Evolutionary conservation across 2,113 vertebrate species (phyloP).

Genomic region (Dipodomys stephensi): DNA sequence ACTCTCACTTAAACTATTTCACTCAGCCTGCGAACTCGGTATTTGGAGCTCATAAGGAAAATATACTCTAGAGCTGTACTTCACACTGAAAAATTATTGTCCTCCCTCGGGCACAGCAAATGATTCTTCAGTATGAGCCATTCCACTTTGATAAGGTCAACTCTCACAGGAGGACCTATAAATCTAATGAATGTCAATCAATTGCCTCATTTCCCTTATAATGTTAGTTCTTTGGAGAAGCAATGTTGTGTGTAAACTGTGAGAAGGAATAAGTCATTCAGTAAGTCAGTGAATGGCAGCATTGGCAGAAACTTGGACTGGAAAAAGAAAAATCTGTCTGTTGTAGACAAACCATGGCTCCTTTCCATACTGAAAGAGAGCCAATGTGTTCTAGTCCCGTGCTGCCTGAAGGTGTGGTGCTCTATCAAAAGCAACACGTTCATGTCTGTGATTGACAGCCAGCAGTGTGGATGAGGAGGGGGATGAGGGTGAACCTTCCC

Average conservation of each 20-base stretch:
- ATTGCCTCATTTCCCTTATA: slow-evolving; percentile 1
- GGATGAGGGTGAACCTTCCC: neutral
- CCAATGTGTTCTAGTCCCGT: neutral
- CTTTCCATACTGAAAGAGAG: neutral
- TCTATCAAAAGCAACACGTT: neutral
- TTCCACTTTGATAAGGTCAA: neutral
- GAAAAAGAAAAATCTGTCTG: neutral
- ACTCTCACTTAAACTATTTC: neutral
- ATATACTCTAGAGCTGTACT: neutral
- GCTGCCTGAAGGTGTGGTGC: neutral
- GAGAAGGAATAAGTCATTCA: neutral
- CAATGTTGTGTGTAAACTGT: slow-evolving; percentile 24
- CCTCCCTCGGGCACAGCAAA: neutral
- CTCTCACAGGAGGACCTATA: neutral
- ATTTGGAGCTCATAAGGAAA: neutral
- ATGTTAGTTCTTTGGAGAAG: slow-evolving; percentile 23
- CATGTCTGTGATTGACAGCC: neutral
- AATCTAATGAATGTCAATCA: neutral
- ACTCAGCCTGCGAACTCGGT: neutral
- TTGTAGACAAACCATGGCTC: neutral
- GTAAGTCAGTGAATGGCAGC: slow-evolving; percentile 36
- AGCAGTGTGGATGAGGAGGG: neutral
- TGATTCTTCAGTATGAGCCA: neutral
- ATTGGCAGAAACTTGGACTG: neutral
- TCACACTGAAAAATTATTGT: neutral